A percentile compares a stretch with the other conserved stretches of the same genome.
phyloP scores from a whole-genome alignment of 1,140 invertebrate genomes.

The Eueides isabella region DNA sequence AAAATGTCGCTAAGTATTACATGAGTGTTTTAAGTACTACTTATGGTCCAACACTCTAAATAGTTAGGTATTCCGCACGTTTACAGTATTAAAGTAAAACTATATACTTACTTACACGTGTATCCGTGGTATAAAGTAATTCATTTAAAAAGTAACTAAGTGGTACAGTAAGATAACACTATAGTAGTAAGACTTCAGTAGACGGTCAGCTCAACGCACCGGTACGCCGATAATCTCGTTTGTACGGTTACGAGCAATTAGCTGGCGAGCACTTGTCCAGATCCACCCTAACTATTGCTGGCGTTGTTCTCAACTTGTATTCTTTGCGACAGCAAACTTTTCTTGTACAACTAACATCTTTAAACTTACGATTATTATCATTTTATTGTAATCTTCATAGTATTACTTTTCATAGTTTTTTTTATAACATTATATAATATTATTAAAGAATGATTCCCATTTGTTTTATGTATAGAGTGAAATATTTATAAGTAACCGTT shows the following conservation, averaged over 20 bases:
- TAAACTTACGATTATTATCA: background rate
- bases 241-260: slow-evolving; percentile 67
- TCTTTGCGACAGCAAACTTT: background rate
- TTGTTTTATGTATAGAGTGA: background rate
- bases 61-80: background rate
- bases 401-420: no score
- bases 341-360: background rate
- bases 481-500: slow-evolving; percentile 35
- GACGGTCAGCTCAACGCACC: slow-evolving; percentile 30
- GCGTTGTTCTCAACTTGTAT: background rate
- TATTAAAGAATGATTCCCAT: background rate
- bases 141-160: background rate
- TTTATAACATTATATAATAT: background rate
- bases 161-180: background rate
- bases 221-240: slow-evolving; percentile 62
- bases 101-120: background rate
- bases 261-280: slow-evolving; percentile 44
- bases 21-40: no score
- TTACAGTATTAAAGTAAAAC: background rate
- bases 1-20: background rate
- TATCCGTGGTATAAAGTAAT: background rate
- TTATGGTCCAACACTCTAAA: no score
- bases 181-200: background rate
- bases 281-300: slow-evolving; percentile 33
- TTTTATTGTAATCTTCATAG: no score